A percentile compares a stretch with the other conserved stretches of the same genome.
Evolutionary conservation across 2,113 vertebrate genomes (phyloP).

Genomic region (Rhinopomastus cyanomelas): DNA sequence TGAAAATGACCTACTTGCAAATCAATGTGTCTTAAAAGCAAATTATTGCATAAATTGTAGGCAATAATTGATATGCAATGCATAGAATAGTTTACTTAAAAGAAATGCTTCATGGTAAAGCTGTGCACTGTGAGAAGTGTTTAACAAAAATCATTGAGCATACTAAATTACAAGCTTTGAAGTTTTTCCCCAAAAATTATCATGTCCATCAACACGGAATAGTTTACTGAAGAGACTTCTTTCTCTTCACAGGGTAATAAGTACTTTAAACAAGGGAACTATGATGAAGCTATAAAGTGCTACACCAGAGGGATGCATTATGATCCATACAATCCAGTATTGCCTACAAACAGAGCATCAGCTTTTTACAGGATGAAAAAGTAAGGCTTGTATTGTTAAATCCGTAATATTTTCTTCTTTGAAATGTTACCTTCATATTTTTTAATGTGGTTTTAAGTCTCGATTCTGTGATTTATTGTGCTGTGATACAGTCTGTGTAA

Average conservation of each 20-base stretch:
- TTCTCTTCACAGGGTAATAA: slow-evolving; percentile 82
- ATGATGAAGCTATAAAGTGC: slow-evolving; percentile 89
- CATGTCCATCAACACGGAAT: neutral
- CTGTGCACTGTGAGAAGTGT: neutral
- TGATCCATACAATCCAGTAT: slow-evolving; percentile 88
- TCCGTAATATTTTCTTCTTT: neutral
- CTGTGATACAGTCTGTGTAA: neutral
- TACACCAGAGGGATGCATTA: slow-evolving; percentile 92
- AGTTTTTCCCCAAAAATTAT: neutral
- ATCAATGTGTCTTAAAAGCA: neutral
- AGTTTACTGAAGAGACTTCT: neutral
- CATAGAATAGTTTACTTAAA: neutral
- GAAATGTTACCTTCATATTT: neutral
- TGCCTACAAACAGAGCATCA: slow-evolving; percentile 92
- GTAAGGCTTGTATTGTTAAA: slow-evolving; percentile 70
- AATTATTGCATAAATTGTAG: neutral
- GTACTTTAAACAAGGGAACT: slow-evolving; percentile 90
- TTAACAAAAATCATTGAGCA: neutral
- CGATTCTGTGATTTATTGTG: neutral
- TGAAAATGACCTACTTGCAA: neutral
- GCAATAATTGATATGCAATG: neutral
- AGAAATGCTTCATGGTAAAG: neutral
- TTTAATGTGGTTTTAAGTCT: neutral
- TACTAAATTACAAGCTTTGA: neutral
- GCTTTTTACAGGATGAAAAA: slow-evolving; percentile 91